Conservation (phyloP, 2,888 invertebrate species). For the Caenorhabditis japonica region DNA sequence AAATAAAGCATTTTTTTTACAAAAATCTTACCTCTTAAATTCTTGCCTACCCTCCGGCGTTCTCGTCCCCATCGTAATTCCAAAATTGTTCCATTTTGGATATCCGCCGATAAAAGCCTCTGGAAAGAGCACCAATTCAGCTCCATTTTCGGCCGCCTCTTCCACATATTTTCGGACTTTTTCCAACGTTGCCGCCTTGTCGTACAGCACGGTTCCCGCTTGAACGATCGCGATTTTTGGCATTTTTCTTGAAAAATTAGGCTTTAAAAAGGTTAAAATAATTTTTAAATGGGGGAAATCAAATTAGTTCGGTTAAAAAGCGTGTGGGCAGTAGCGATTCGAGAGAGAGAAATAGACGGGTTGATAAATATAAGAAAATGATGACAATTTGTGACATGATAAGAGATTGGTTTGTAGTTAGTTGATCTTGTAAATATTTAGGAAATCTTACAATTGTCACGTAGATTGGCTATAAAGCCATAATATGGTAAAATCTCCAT, state of each 20-base stretch:
- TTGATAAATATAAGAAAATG: slow-evolving; percentile 29
- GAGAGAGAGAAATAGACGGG: not conserved
- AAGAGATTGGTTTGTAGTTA: slow-evolving; percentile 10
- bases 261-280: no score
- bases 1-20: no score
- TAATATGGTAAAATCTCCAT: no score
- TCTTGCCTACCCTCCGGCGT: slow-evolving; percentile 70
- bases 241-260: slow-evolving; percentile 19
- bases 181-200: slow-evolving; percentile 62
- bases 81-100: slow-evolving; percentile 72
- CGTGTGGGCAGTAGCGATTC: no score
- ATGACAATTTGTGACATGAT: slow-evolving; percentile 37
- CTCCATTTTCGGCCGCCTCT: slow-evolving; percentile 60
- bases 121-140: slow-evolving; percentile 71
- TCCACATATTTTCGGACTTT: slow-evolving; percentile 52
- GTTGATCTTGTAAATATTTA: not conserved
- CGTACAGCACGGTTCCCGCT: slow-evolving; percentile 68
- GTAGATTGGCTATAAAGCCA: slow-evolving; percentile 11
- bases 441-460: slow-evolving; percentile 6
- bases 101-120: slow-evolving; percentile 74
- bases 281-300: no score
- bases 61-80: slow-evolving; percentile 69
- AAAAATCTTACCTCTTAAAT: slow-evolving; percentile 59
- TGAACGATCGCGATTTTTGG: slow-evolving; percentile 68
- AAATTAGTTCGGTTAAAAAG: no score